These are phyloP conservation scores for Coregonus suidteri DNA, from an alignment of 2,797 vertebrate species.

Conservation along the genomic window DNA sequence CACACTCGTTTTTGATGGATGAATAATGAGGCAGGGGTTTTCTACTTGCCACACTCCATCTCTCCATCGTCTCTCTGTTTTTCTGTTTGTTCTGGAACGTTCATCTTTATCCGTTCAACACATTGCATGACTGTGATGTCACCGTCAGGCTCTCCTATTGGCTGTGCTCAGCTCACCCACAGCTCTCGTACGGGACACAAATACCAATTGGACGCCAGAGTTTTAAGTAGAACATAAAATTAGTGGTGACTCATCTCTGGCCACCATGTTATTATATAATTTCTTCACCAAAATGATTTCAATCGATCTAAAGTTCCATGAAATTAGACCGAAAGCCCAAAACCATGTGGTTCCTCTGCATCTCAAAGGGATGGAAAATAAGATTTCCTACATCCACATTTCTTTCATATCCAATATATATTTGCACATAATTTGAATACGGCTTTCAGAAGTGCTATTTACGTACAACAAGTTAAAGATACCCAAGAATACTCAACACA, in stretches of 20 bases:
- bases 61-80: constrained; percentile 35
- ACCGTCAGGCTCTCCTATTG: constrained; percentile 61
- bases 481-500: too few species aligned
- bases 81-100: constrained; percentile 64
- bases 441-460: constrained; percentile 3
- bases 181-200: constrained; percentile 56
- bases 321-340: constrained; percentile 67
- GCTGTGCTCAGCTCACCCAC: constrained; percentile 56
- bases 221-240: constrained; percentile 76
- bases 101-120: constrained; percentile 56
- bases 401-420: constrained; percentile 19
- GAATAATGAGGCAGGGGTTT: constrained; percentile 53
- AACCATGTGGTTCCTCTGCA: constrained; percentile 51
- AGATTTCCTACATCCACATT: constrained; percentile 45
- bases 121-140: constrained; percentile 69
- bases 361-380: constrained; percentile 51
- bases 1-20: constrained; percentile 36
- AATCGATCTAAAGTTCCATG: constrained; percentile 76
- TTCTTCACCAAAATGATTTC: constrained; percentile 73
- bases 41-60: constrained; percentile 34
- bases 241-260: constrained; percentile 76
- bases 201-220: constrained; percentile 54
- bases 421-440: too few species aligned
- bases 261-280: constrained; percentile 75
- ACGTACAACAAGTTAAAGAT: neutral